Evolutionary conservation across 2,888 invertebrate genomes (phyloP), one percentile per base, ranked within the genome.

Genomic region (Callimorpha dominula): DNA sequence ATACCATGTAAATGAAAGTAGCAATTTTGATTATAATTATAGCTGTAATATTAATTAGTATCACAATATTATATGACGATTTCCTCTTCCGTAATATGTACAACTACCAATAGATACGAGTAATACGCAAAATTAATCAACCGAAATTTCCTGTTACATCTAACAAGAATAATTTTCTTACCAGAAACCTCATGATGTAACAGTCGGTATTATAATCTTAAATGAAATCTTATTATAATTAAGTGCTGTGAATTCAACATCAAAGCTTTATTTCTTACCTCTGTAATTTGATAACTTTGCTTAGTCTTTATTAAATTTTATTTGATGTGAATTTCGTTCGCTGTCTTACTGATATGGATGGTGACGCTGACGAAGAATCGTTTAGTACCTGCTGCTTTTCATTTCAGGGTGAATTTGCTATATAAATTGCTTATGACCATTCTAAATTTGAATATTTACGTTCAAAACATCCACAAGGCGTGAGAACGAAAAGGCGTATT

Each of bases 291-390:
- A 83, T 83, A 70, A 73, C 74, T 62, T 77, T 49, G 50, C 40
- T 14, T 52, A 65, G 72, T 72, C 65, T 81, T 74, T 78, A 80
- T 81, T 78, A 72, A 77, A 65, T 77, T 78, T 76, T 70, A 67
- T 75, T 68, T 68, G 75, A 77, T 71, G 75, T 77, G 77, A 77
- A 57, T 82, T 49, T 72, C 42, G 68, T 65, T 74, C 68, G 43
- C 60, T 76, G 20, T 20, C 40, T 20, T 31, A 40, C 17, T 17
- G n/a, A 31, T 69, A 17, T 17, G 31, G 12, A 20, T 20, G 11
- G 40, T 40, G 40, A 40, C 9, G 17, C 31, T 52, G 15, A 17
- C 40, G 17, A 46, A 3, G 6, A 46, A 9, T 46, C 9, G 43
- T 46, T 46, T 46, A 46, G 43, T 46, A 46, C n/a, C n/a, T 43